A percentile compares a stretch with the other conserved stretches of the same genome.
Evolutionary conservation across 2,113 vertebrate species (phyloP).

Genomic region (Ailurus styani): DNA sequence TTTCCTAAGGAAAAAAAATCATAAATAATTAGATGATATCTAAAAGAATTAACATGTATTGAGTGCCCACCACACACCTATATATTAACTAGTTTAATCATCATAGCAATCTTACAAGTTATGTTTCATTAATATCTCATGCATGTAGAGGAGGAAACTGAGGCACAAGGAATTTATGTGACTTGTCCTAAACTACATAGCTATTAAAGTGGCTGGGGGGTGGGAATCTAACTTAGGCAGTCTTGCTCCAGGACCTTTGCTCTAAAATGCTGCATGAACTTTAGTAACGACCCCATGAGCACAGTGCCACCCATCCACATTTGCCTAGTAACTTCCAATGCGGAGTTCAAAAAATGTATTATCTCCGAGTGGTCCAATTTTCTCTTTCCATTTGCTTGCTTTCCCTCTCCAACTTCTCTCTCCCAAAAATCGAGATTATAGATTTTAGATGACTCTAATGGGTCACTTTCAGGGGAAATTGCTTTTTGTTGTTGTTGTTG

Average conservation of each 20-base stretch:
- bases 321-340: neutral
- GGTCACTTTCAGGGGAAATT: neutral
- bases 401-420: neutral
- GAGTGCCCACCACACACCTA: neutral
- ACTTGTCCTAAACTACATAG: neutral
- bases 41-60: neutral
- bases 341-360: neutral
- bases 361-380: neutral
- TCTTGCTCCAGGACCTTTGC: neutral
- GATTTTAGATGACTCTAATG: neutral
- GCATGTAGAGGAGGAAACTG: neutral
- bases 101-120: neutral
- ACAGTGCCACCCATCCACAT: neutral
- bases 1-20: neutral
- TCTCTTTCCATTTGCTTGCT: neutral
- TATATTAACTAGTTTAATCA: neutral
- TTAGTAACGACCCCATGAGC: fast-evolving
- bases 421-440: neutral
- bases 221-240: neutral
- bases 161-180: neutral
- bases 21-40: neutral
- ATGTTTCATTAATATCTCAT: neutral
- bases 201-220: too few species aligned
- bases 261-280: neutral
- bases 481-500: neutral